phyloP scores from a whole-genome alignment of 2,797 vertebrate genomes.

The Acanthornis magna region DNA sequence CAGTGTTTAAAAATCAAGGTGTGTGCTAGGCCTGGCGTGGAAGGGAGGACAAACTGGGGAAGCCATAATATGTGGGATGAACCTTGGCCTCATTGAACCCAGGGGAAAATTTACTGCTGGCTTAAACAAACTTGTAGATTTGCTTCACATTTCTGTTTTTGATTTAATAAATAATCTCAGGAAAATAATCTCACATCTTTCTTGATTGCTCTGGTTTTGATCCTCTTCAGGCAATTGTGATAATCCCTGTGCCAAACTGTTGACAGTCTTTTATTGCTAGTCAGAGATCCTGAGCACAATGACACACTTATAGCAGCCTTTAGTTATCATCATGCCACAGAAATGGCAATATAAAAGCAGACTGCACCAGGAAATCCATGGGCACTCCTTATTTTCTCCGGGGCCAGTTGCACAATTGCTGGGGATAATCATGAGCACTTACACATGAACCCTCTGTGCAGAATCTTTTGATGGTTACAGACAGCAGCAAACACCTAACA shows the following conservation, averaged over 20 bases:
- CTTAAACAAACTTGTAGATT: neutral
- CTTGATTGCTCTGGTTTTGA: neutral
- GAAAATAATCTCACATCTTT: neutral
- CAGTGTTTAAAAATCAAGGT: neutral
- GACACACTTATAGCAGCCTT: neutral
- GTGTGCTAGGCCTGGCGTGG: neutral
- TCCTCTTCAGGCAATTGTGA: neutral
- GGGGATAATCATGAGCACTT: neutral
- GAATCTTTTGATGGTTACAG: neutral
- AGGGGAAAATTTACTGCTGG: neutral
- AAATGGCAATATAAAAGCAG: neutral
- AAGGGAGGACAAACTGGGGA: neutral
- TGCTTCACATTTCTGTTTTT: neutral
- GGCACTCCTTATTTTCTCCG: neutral
- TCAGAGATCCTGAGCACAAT: neutral
- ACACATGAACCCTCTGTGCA: neutral
- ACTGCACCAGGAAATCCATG: neutral
- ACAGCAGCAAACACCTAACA: neutral
- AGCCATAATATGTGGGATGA: neutral
- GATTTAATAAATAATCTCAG: neutral
- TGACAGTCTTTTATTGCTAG: neutral
- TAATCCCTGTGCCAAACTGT: neutral
- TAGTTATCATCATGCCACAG: neutral
- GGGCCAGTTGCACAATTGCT: neutral
- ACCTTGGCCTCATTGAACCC: neutral